Percentiles rank a stretch among this genome's conserved stretches.
Evolutionary conservation across 2,113 vertebrate species (phyloP).

Genomic region (Choloepus hoffmanni): DNA sequence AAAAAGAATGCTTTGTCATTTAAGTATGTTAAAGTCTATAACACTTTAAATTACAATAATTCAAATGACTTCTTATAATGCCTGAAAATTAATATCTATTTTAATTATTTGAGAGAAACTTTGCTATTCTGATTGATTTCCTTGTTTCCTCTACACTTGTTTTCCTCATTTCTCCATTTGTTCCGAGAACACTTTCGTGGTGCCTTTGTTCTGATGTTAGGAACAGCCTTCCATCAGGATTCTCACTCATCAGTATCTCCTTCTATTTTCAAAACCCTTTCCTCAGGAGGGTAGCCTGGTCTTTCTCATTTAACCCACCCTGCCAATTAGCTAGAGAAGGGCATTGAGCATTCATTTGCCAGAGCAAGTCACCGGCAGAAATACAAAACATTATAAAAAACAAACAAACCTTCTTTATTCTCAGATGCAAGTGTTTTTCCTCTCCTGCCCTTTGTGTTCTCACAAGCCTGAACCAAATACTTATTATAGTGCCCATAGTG

Average conservation of each 20-base stretch:
- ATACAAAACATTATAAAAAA: not conserved
- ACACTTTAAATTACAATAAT: not conserved
- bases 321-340: not conserved
- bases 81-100: not conserved
- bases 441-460: not conserved
- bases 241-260: not conserved
- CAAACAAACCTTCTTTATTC: not conserved
- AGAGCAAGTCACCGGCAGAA: not conserved
- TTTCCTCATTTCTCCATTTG: not conserved
- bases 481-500: not conserved
- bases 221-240: rapidly evolving
- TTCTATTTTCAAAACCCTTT: not conserved
- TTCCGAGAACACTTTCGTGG: not conserved
- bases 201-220: not conserved
- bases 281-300: not conserved
- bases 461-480: not conserved
- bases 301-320: not conserved
- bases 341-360: not conserved
- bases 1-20: not conserved
- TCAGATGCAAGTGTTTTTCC: not conserved
- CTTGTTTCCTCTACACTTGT: not conserved
- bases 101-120: not conserved
- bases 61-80: not conserved
- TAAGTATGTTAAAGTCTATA: not conserved
- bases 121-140: not conserved